These are phyloP conservation scores for Drosophila ezoana DNA, from an alignment of 2,888 invertebrate species.

Conservation along the genomic window DNA sequence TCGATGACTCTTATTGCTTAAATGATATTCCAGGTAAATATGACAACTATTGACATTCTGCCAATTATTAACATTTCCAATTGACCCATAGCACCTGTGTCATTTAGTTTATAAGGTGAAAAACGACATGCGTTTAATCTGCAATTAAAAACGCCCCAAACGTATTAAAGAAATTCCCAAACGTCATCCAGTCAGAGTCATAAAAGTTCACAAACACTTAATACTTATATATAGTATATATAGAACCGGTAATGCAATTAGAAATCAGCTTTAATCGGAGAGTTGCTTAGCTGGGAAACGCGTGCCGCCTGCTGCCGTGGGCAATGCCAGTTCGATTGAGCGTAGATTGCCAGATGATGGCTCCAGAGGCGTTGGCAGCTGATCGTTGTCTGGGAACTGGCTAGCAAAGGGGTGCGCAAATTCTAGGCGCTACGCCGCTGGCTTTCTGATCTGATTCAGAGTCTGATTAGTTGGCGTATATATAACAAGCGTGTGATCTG, in stretches of 20 bases:
- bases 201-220: constrained; percentile 18
- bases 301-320: constrained; percentile 25
- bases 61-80: constrained; percentile 1
- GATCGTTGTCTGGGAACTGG: not conserved
- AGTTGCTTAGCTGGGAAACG: constrained; percentile 21
- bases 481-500: constrained; percentile 38
- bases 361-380: not conserved
- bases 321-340: constrained; percentile 29
- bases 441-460: not conserved
- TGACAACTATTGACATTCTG: not conserved
- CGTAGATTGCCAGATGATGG: not conserved
- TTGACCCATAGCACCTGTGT: not conserved
- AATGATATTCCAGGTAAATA: not conserved
- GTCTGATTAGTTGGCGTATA: constrained; percentile 17
- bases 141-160: constrained; percentile 7
- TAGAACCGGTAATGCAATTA: constrained; percentile 53
- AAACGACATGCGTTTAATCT: not conserved
- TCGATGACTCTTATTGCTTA: too few species aligned
- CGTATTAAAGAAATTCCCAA: constrained; percentile 48
- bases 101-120: not conserved
- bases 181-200: constrained; percentile 13
- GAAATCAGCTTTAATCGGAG: constrained; percentile 3
- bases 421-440: not conserved
- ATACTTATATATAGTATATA: constrained; percentile 8
- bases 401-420: not conserved